These are phyloP conservation scores for Phocides pigmalion DNA, from an alignment of 1,140 invertebrate species.

Conservation along the genomic window DNA sequence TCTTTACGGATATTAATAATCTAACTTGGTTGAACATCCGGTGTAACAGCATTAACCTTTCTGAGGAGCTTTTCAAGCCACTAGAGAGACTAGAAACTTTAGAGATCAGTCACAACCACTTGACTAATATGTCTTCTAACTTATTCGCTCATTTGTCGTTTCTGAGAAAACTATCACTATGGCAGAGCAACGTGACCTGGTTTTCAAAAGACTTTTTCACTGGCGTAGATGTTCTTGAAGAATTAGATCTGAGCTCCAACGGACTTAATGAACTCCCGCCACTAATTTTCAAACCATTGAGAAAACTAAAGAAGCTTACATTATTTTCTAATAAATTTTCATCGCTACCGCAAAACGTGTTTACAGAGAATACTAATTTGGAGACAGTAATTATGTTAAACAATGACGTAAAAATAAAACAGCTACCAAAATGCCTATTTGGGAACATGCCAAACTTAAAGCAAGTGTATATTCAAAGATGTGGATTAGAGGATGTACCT, in stretches of 20 bases:
- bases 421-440: constrained; percentile 84
- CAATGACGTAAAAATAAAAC: constrained; percentile 83
- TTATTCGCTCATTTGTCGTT: constrained; percentile 85
- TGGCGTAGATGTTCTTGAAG: constrained; percentile 83
- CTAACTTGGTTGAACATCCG: constrained; percentile 85
- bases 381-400: constrained; percentile 83
- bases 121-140: constrained; percentile 83
- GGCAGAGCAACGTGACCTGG: constrained; percentile 86
- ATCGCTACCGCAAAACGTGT: constrained; percentile 84
- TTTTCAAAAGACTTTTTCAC: constrained; percentile 85
- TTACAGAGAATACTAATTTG: constrained; percentile 82
- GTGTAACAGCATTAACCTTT: constrained; percentile 85
- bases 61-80: constrained; percentile 83
- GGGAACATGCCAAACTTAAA: constrained; percentile 83
- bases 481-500: constrained; percentile 82
- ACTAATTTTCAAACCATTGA: constrained; percentile 85
- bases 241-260: constrained; percentile 86
- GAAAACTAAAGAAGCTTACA: constrained; percentile 85
- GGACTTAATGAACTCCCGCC: constrained; percentile 84
- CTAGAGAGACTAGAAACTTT: constrained; percentile 84
- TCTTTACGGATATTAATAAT: constrained; percentile 84
- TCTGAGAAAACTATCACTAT: constrained; percentile 85
- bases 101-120: constrained; percentile 86
- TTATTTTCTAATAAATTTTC: constrained; percentile 86
- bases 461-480: constrained; percentile 79